These are phyloP conservation scores for Cataglyphis albicans DNA, from an alignment of 2,888 invertebrate genomes.

Conservation along the genomic window DNA sequence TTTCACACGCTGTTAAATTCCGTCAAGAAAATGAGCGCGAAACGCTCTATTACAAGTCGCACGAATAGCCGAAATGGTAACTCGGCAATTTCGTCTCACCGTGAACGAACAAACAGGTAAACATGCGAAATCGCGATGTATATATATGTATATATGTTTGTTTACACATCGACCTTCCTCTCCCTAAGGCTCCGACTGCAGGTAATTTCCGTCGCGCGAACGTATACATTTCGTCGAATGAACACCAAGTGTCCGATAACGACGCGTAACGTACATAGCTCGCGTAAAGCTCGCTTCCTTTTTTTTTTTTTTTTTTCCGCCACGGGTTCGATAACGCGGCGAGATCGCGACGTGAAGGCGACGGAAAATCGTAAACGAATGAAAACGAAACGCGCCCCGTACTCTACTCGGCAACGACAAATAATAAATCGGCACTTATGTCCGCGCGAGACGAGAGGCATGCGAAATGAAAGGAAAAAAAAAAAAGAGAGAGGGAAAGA, in stretches of 20 bases:
- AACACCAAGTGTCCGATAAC: neutral
- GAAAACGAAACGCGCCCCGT: slow-evolving; percentile 58
- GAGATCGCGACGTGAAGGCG: neutral
- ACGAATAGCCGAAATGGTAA: slow-evolving; percentile 11
- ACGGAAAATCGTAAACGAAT: slow-evolving; percentile 48
- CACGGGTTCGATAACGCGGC: slow-evolving; percentile 9
- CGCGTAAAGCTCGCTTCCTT: neutral
- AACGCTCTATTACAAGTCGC: slow-evolving; percentile 6
- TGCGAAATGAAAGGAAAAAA: slow-evolving; percentile 8
- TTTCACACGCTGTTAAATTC: slow-evolving; percentile 48
- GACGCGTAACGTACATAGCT: slow-evolving; percentile 23
- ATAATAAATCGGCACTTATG: slow-evolving; percentile 54
- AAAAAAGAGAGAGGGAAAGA: slow-evolving; percentile 36
- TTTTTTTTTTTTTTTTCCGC: neutral
- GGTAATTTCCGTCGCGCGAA: slow-evolving; percentile 33
- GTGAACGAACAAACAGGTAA: neutral
- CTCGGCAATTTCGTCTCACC: neutral
- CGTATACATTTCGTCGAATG: neutral
- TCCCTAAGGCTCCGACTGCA: neutral
- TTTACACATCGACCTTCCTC: too few relatives aligned
- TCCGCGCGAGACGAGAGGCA: slow-evolving; percentile 28
- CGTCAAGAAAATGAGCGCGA: slow-evolving; percentile 34
- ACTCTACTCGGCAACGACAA: slow-evolving; percentile 49
- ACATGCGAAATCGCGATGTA: neutral
- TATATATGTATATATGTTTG: too few relatives aligned